A percentile compares a stretch with the other conserved stretches of the same genome.
phyloP scores from a whole-genome alignment of 2,888 invertebrate genomes.

The Cyclophora punctaria region DNA sequence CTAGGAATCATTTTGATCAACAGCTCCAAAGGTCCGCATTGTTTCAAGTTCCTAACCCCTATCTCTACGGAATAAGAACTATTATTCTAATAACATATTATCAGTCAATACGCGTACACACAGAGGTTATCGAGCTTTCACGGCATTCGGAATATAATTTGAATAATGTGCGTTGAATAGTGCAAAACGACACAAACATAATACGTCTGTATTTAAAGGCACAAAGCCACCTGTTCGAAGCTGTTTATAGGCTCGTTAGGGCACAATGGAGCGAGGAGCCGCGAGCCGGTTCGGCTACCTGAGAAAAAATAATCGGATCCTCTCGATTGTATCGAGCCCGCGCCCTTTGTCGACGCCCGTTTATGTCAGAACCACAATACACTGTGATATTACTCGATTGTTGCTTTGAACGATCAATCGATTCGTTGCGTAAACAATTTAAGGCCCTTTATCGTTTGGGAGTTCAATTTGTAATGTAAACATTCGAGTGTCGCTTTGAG shows the following conservation, averaged over 20 bases:
- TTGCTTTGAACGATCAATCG: slow-evolving; percentile 45
- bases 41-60: slow-evolving; percentile 25
- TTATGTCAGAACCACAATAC: slow-evolving; percentile 56
- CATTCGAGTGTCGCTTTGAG: slow-evolving; percentile 33
- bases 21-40: slow-evolving; percentile 31
- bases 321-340: slow-evolving; percentile 41
- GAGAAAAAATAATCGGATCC: slow-evolving; percentile 42
- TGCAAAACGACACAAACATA: slow-evolving; percentile 47
- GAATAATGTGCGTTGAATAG: slow-evolving; percentile 63
- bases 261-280: slow-evolving; percentile 44
- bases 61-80: slow-evolving; percentile 13
- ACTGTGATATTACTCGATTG: slow-evolving; percentile 40
- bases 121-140: slow-evolving; percentile 67
- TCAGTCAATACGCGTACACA: slow-evolving; percentile 54
- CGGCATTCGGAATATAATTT: slow-evolving; percentile 66
- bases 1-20: slow-evolving; percentile 39
- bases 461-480: slow-evolving; percentile 48
- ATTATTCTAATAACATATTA: slow-evolving; percentile 32
- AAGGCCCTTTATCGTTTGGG: slow-evolving; percentile 39
- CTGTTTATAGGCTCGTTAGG: slow-evolving; percentile 58
- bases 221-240: slow-evolving; percentile 49
- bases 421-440: slow-evolving; percentile 46
- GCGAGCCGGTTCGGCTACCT: slow-evolving; percentile 48
- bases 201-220: slow-evolving; percentile 24
- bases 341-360: slow-evolving; percentile 48